Base-by-base conservation (phyloP, 1,140 invertebrate species). In the Episyrphus balteatus region DNA sequence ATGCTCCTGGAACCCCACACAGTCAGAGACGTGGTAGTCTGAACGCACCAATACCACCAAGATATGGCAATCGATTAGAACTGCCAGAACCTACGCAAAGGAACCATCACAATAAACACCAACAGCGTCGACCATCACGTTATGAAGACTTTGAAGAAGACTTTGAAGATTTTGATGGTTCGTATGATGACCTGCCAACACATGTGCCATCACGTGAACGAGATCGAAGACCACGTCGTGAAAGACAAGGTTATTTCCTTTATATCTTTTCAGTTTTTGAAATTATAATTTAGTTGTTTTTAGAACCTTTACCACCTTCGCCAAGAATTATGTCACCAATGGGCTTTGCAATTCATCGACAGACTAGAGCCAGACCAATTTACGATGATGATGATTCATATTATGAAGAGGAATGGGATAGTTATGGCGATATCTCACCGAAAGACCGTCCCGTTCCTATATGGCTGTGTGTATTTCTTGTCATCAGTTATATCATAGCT, bases 401-500 rank as follows among this genome's bases (percentile, higher is more conserved):
- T 46, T 66, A 63, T 1, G 74, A 79, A 44, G 75, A 77, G 36
- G 70, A 69, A 42, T 74, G 75, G 15, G 70, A 74, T 54, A 58
- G 53, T 42, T 56, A 59, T 18, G 60, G 55, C 1, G 62, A 65
- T 10, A 40, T 64, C 44, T 41, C 64, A 46, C 55, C 61, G 44
- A 55, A 66, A 54, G 59, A 70, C 46, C 58, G 60, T 8, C 87
- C 87, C 0, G 88, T 92, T 3, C 91, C 90, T 0, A 93, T 95
- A 55, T 92, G 88, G 86, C 70, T 94, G 21, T 92, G 88, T 61
- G 83, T 93, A 33, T 83, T 88, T 54, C 75, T 94, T 1, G 91
- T 94, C 5, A 78, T 92, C 12, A 84, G 85, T 33, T 93, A 93
- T 62, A 92, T 93, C 53, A 75, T 92, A 38, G 86, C 83, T 1